Conservation (phyloP, 2,113 vertebrate genomes). For the Cricetomys ansorgei region DNA sequence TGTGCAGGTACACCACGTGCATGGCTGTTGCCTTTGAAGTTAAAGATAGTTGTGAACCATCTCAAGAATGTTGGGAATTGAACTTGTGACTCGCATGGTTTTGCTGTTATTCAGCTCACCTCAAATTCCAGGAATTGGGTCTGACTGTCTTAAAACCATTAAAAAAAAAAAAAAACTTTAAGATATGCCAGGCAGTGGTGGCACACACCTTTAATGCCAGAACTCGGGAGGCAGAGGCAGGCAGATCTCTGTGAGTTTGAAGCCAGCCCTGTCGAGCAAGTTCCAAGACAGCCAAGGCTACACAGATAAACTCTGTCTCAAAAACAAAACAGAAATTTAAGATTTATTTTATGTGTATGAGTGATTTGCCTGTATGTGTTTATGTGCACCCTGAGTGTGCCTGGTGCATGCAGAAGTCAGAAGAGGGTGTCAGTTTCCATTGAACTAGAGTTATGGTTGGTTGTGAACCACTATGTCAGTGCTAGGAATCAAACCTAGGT, state of each 20-base stretch:
- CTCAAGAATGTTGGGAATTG: neutral
- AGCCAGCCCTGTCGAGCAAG: too few species aligned
- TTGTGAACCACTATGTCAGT: neutral
- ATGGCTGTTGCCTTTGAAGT: neutral
- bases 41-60: neutral
- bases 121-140: neutral
- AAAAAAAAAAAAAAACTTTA: too few species aligned
- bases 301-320: too few species aligned
- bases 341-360: neutral
- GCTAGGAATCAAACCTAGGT: neutral
- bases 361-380: neutral
- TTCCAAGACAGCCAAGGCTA: too few species aligned
- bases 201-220: too few species aligned
- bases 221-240: too few species aligned
- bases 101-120: neutral
- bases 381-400: neutral
- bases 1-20: neutral
- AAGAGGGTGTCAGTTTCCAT: neutral
- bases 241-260: too few species aligned
- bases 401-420: neutral
- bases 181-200: too few species aligned
- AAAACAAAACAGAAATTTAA: too few species aligned
- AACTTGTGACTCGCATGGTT: neutral
- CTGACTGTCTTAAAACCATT: neutral
- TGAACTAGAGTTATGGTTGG: neutral